phyloP scores from a whole-genome alignment of 2,888 invertebrate species.

The Eristalis arbustorum region DNA sequence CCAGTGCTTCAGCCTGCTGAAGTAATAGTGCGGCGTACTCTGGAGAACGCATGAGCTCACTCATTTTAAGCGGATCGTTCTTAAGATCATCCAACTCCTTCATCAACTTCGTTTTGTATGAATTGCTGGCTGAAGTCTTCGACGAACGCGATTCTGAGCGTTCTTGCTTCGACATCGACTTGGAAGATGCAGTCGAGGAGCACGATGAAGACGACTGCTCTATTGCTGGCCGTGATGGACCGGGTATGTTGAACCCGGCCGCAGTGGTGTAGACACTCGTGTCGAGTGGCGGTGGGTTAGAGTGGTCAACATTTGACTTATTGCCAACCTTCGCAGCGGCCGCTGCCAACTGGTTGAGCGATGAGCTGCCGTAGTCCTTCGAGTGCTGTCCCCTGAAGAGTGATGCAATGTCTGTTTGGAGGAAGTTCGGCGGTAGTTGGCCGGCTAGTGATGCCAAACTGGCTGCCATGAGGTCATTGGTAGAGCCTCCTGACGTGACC shows the following conservation, averaged over 20 bases:
- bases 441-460: conserved; percentile 79
- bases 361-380: conserved; percentile 78
- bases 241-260: conserved; percentile 59
- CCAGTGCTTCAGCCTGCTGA: conserved; percentile 79
- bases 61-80: conserved; percentile 80
- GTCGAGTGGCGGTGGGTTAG: conserved; percentile 34
- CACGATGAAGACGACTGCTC: conserved; percentile 62
- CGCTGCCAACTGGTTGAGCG: conserved; percentile 78
- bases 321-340: conserved; percentile 78
- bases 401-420: conserved; percentile 77
- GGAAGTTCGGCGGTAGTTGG: conserved; percentile 78
- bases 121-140: conserved; percentile 77
- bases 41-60: conserved; percentile 79
- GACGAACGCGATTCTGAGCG: conserved; percentile 76
- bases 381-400: conserved; percentile 77
- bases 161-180: conserved; percentile 74
- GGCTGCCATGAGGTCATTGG: conserved; percentile 79
- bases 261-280: conserved; percentile 47
- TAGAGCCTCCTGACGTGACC: conserved; percentile 72
- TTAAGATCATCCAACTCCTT: conserved; percentile 79
- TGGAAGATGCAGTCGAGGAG: conserved; percentile 75
- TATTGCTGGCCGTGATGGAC: conserved; percentile 47
- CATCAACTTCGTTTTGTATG: conserved; percentile 79
- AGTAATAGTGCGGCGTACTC: conserved; percentile 79
- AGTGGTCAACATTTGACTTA: conserved; percentile 74